Conservation (phyloP, 2,797 vertebrate species). For the Fringilla coelebs region DNA sequence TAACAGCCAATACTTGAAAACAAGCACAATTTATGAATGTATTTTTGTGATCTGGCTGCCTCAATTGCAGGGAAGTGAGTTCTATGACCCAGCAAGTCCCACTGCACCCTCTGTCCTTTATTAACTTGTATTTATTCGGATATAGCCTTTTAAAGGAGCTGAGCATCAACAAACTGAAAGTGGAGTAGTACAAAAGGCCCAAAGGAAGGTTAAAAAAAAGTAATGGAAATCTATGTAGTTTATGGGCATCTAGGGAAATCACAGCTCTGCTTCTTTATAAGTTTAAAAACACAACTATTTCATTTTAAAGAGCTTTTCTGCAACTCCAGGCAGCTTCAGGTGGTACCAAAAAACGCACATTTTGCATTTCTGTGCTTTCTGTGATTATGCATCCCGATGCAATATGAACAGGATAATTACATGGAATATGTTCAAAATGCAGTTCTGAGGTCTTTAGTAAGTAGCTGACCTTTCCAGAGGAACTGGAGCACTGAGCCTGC, state of each 20-base stretch:
- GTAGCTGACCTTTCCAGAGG: background rate
- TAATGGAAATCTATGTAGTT: background rate
- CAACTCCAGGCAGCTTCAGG: background rate
- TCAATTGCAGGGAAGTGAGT: background rate
- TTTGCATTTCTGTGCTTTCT: background rate
- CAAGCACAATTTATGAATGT: background rate
- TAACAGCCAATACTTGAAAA: background rate
- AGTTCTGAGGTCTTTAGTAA: background rate
- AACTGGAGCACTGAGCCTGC: background rate
- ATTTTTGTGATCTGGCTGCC: background rate
- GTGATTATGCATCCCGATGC: background rate
- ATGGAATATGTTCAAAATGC: background rate
- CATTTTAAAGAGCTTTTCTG: slow-evolving; percentile 4
- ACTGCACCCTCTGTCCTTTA: slow-evolving; percentile 10
- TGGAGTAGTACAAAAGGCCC: background rate
- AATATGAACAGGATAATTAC: background rate
- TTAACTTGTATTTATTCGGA: slow-evolving; percentile 44
- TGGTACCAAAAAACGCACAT: background rate
- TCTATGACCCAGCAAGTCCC: background rate
- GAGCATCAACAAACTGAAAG: background rate
- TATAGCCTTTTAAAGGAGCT: slow-evolving; percentile 33
- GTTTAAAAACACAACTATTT: slow-evolving; percentile 20
- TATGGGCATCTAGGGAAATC: slow-evolving; percentile 38
- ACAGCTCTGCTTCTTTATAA: background rate
- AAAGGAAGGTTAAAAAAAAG: slow-evolving; percentile 35